phyloP scores from a whole-genome alignment of 2,113 vertebrate species.

The Diadophis punctatus region DNA sequence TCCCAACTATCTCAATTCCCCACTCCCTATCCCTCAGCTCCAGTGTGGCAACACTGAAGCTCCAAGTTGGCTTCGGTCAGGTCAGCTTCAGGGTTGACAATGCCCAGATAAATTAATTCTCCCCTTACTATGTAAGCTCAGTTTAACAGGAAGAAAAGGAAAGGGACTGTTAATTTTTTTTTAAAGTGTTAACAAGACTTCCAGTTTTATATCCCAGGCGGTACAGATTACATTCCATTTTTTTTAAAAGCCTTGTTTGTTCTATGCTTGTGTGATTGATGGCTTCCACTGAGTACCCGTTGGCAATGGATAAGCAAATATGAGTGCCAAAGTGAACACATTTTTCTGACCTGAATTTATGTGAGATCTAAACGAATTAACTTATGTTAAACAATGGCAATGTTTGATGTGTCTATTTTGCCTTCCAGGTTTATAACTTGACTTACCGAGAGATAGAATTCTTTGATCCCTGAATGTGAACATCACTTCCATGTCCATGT shows the following conservation, averaged over 20 bases:
- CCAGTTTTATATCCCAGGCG: neutral
- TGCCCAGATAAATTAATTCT: neutral
- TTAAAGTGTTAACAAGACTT: neutral
- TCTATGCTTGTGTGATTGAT: neutral
- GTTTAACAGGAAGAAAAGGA: neutral
- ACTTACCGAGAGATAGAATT: neutral
- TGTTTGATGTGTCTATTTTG: neutral
- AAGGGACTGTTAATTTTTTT: neutral
- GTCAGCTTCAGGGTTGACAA: too few relatives aligned
- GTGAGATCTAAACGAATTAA: conserved; percentile 13
- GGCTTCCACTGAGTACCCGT: neutral
- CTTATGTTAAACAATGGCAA: conserved; percentile 1
- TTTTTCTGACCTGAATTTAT: conserved; percentile 26
- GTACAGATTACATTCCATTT: neutral
- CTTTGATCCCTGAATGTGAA: conserved; percentile 18
- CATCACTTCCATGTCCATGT: neutral
- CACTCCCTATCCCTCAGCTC: too few relatives aligned
- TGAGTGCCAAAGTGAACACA: neutral
- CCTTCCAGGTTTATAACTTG: neutral
- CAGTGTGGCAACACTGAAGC: too few relatives aligned
- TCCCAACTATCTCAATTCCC: too few relatives aligned
- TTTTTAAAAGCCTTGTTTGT: neutral
- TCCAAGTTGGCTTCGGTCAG: too few relatives aligned
- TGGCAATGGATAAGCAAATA: conserved; percentile 20
- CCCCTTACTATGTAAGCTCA: neutral